Percentiles rank a stretch among this genome's conserved stretches.
phyloP scores from a whole-genome alignment of 2,888 invertebrate genomes.

The Tuberolachnus salignus region DNA sequence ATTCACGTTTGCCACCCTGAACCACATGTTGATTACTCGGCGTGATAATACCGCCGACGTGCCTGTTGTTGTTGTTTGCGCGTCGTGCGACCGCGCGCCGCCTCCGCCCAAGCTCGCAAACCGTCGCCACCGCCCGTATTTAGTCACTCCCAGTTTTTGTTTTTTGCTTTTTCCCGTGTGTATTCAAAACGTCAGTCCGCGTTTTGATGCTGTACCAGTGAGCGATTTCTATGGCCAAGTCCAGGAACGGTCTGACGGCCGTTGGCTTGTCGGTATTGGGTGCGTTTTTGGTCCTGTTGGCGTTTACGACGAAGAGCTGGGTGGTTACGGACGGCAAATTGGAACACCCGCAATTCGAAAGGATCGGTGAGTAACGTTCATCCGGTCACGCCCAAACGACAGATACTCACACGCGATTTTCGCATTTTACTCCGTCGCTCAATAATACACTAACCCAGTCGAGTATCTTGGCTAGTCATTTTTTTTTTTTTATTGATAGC shows the following conservation, averaged over 20 bases:
- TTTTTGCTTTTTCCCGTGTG: too few relatives aligned
- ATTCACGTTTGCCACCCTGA: conserved; percentile 52
- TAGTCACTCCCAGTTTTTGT: conserved; percentile 47
- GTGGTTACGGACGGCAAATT: conserved; percentile 80
- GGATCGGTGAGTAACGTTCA: conserved; percentile 70
- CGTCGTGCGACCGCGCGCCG: not conserved
- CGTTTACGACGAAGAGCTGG: conserved; percentile 89
- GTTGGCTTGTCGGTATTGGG: conserved; percentile 71
- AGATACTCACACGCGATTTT: conserved; percentile 3
- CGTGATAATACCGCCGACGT: conserved; percentile 16
- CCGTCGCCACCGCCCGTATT: conserved; percentile 1
- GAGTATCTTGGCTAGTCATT: not conserved
- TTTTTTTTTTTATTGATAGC: not conserved
- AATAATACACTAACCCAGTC: not conserved
- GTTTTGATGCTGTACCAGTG: conserved; percentile 36
- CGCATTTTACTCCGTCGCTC: not conserved
- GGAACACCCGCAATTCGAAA: conserved; percentile 77
- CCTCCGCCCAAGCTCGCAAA: conserved; percentile 1
- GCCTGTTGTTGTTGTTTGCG: conserved; percentile 35
- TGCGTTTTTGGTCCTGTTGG: conserved; percentile 75
- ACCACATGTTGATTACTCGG: conserved; percentile 50
- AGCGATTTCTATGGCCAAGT: conserved; percentile 64
- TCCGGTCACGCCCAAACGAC: conserved; percentile 29
- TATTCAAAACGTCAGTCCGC: conserved; percentile 18
- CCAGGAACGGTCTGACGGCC: conserved; percentile 72